Conservation (phyloP, 2,797 vertebrate genomes). For the Microctenopoma steveboyesi region DNA sequence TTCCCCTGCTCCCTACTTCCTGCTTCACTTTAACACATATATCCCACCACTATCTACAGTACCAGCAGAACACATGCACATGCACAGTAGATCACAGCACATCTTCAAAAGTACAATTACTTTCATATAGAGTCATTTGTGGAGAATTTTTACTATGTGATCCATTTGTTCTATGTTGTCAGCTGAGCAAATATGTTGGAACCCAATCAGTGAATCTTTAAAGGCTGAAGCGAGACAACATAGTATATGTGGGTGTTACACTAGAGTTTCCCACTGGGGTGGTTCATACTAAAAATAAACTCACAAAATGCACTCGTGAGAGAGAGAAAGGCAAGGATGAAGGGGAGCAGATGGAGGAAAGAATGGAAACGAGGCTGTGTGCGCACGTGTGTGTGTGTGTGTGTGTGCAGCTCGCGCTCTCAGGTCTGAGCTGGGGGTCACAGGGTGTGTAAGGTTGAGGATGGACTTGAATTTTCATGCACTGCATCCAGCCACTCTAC, state of each 20-base stretch:
- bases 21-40: slow-evolving; percentile 48
- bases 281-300: slow-evolving; percentile 74
- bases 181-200: slow-evolving; percentile 38
- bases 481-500: slow-evolving; percentile 21
- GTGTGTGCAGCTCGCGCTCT: slow-evolving; percentile 4
- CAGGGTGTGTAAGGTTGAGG: slow-evolving; percentile 11
- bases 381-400: neutral
- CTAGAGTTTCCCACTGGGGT: slow-evolving; percentile 60
- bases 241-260: slow-evolving; percentile 51
- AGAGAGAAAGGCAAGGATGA: slow-evolving; percentile 32
- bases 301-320: slow-evolving; percentile 54
- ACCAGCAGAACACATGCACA: neutral
- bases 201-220: slow-evolving; percentile 41
- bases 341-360: slow-evolving; percentile 58
- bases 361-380: slow-evolving; percentile 19
- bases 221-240: slow-evolving; percentile 34
- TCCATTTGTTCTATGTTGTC: slow-evolving; percentile 23
- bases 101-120: no score
- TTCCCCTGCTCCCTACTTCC: slow-evolving; percentile 44
- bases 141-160: slow-evolving; percentile 3
- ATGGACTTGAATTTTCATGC: slow-evolving; percentile 37
- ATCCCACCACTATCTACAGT: slow-evolving; percentile 12
- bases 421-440: slow-evolving; percentile 18
- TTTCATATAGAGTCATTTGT: neutral
- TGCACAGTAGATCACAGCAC: neutral